Conservation (phyloP, 1,140 invertebrate genomes). For the Melitaea cinxia region DNA sequence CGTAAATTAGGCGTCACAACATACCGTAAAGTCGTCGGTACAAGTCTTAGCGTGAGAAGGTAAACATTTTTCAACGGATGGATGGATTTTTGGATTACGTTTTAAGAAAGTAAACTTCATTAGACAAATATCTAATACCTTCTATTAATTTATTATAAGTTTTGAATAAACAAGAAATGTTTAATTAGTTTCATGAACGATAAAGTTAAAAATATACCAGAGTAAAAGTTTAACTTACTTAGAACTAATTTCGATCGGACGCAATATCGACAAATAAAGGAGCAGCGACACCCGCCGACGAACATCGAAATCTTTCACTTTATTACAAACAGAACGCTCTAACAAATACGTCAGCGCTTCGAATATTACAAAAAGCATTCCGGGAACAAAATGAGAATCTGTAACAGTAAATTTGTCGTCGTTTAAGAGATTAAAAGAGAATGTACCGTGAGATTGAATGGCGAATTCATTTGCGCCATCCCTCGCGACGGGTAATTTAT, state of each 20-base stretch:
- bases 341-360: constrained; percentile 62
- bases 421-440: constrained; percentile 77
- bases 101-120: not conserved
- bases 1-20: constrained; percentile 40
- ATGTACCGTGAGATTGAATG: constrained; percentile 77
- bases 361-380: constrained; percentile 62
- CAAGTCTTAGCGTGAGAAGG: constrained; percentile 44
- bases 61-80: constrained; percentile 33
- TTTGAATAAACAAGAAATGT: too few species aligned
- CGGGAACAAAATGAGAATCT: constrained; percentile 70
- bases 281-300: not conserved
- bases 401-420: constrained; percentile 76
- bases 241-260: constrained; percentile 17
- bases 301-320: constrained; percentile 39
- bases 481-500: constrained; percentile 64
- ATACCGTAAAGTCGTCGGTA: constrained; percentile 20
- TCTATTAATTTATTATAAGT: not conserved
- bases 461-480: constrained; percentile 71
- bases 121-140: not conserved
- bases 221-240: too few species aligned
- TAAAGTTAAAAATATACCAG: too few species aligned
- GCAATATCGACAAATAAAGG: constrained; percentile 27
- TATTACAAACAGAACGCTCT: constrained; percentile 34
- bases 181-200: not conserved
- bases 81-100: constrained; percentile 33